Evolutionary conservation across 2,797 vertebrate species (phyloP).

Genomic region (Luscinia megarhynchos): DNA sequence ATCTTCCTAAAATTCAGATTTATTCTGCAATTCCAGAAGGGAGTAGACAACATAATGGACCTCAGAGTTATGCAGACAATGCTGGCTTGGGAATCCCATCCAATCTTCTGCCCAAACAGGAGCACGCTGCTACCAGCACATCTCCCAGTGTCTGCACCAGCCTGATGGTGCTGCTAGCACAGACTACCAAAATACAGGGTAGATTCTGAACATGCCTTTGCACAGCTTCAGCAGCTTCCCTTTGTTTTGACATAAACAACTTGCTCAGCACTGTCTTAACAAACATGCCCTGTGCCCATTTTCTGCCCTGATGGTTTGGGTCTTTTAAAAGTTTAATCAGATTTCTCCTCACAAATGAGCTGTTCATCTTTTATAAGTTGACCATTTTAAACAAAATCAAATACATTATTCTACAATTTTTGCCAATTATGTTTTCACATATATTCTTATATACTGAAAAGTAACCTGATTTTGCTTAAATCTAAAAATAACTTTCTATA

Average conservation of each 20-base stretch:
- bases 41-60: background rate
- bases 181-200: background rate
- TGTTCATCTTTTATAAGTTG: background rate
- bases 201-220: background rate
- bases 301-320: background rate
- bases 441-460: background rate
- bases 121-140: background rate
- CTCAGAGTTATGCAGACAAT: rapidly evolving
- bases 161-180: background rate
- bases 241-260: background rate
- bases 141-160: background rate
- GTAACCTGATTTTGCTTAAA: background rate
- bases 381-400: background rate
- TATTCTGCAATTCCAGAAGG: background rate
- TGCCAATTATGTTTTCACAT: background rate
- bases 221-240: background rate
- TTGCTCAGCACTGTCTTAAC: background rate
- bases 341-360: background rate
- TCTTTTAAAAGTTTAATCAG: background rate
- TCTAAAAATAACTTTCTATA: background rate
- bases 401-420: background rate
- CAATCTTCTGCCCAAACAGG: rapidly evolving
- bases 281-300: background rate
- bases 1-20: background rate
- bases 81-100: background rate